These are phyloP conservation scores for Megalonaias nervosa DNA, from an alignment of 1,140 invertebrate genomes.

Conservation along the genomic window DNA sequence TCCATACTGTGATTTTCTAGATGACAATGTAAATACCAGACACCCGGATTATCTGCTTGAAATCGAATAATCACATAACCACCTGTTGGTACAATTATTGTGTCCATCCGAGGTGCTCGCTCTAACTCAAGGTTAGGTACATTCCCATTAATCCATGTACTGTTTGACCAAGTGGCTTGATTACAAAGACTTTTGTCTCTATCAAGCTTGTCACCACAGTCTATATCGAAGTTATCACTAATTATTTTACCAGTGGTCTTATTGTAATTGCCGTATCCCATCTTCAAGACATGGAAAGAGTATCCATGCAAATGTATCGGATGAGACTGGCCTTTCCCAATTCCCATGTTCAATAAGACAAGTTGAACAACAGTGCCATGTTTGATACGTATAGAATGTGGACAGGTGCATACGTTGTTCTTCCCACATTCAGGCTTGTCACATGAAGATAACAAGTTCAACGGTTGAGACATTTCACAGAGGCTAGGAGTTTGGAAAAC, in stretches of 20 bases:
- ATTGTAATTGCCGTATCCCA: slow-evolving; percentile 30
- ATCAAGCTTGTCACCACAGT: slow-evolving; percentile 19
- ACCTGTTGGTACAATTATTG: slow-evolving; percentile 78
- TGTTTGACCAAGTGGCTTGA: slow-evolving; percentile 31
- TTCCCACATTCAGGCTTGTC: slow-evolving; percentile 12
- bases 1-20: no score
- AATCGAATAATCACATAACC: slow-evolving; percentile 80
- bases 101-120: slow-evolving; percentile 79
- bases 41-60: slow-evolving; percentile 79
- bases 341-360: slow-evolving; percentile 26
- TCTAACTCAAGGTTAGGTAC: slow-evolving; percentile 41
- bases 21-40: slow-evolving; percentile 21
- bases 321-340: slow-evolving; percentile 35
- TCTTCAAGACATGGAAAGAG: slow-evolving; percentile 34
- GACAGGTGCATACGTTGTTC: slow-evolving; percentile 23
- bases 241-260: slow-evolving; percentile 28
- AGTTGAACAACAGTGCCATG: slow-evolving; percentile 20
- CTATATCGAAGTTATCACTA: slow-evolving; percentile 49
- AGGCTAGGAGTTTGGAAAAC: slow-evolving; percentile 11
- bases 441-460: background rate
- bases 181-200: slow-evolving; percentile 46
- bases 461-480: slow-evolving; percentile 5
- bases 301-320: slow-evolving; percentile 40
- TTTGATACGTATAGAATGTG: slow-evolving; percentile 18
- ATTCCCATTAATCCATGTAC: slow-evolving; percentile 30